Percentiles rank a stretch among this genome's conserved stretches.
These are phyloP conservation scores for Tortrix viridana DNA, from an alignment of 2,888 invertebrate species.

Conservation along the genomic window DNA sequence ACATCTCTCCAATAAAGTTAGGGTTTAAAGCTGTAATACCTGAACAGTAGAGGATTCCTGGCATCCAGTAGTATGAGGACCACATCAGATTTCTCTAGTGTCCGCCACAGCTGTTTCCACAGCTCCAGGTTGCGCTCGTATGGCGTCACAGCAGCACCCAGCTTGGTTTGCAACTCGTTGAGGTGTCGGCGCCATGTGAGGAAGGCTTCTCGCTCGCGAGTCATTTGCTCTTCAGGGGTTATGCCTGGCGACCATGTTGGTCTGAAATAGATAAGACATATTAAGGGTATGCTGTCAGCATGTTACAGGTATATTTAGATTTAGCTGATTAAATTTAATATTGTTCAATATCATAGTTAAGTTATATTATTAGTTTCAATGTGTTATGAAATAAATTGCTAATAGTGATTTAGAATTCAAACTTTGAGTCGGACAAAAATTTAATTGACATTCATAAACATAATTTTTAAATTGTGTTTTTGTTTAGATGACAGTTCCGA, in stretches of 20 bases:
- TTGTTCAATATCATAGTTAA: no score
- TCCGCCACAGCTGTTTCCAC: conserved; percentile 99
- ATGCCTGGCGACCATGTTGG: conserved; percentile 92
- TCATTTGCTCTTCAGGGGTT: conserved; percentile 91
- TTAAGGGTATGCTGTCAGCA: no score
- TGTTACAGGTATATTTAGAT: no score
- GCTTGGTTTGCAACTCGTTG: conserved; percentile 89
- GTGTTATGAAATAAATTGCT: no score
- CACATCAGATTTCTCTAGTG: conserved; percentile 97
- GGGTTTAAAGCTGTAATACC: conserved; percentile 50
- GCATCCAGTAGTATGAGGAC: conserved; percentile 98
- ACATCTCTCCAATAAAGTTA: neutral
- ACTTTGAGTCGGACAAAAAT: no score
- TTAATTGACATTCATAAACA: no score
- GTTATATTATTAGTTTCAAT: no score
- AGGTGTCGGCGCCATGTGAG: conserved; percentile 95
- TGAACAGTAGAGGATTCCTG: conserved; percentile 95
- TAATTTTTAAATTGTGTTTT: no score
- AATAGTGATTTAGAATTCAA: no score
- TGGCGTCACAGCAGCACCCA: conserved; percentile 94
- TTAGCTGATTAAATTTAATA: no score
- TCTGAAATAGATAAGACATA: conserved; percentile 72
- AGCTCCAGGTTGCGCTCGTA: conserved; percentile 99
- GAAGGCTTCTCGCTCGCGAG: conserved; percentile 92
- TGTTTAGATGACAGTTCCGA: no score